phyloP scores from a whole-genome alignment of 2,797 vertebrate species.

The Odontamblyopus lacepedii region DNA sequence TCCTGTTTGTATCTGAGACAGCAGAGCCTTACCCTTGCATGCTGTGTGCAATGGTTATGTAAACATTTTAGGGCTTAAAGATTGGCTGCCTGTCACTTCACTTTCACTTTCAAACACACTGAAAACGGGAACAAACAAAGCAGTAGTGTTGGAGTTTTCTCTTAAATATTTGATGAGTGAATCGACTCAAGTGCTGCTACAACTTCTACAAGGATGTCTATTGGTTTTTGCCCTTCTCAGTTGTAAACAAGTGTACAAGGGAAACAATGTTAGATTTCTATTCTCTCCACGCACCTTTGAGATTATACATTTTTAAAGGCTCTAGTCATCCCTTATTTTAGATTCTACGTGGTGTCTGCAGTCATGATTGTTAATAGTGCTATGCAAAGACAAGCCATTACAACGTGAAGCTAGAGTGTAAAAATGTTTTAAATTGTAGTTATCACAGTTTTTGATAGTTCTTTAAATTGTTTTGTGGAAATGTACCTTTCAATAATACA shows the following conservation, averaged over 20 bases:
- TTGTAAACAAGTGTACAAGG: conserved; percentile 41
- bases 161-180: conserved; percentile 47
- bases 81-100: conserved; percentile 7
- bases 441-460: neutral
- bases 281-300: conserved; percentile 8
- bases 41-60: neutral
- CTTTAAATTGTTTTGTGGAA: neutral
- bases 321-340: neutral
- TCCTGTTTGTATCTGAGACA: neutral
- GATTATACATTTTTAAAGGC: conserved; percentile 6
- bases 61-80: neutral
- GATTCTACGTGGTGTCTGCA: neutral
- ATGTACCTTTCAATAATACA: neutral
- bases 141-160: conserved; percentile 9
- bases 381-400: neutral
- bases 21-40: neutral
- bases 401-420: neutral
- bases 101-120: neutral
- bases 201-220: conserved; percentile 21
- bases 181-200: conserved; percentile 15
- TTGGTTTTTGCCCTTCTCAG: conserved; percentile 11
- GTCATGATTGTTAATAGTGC: neutral
- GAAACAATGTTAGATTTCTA: conserved; percentile 11
- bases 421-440: neutral
- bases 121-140: neutral